Evolutionary conservation across 30 jellyfish, hydroid and myxozoan species (phyloP), one percentile per base, ranked within the genome.

Genomic region (Rhopilema esculentum): DNA sequence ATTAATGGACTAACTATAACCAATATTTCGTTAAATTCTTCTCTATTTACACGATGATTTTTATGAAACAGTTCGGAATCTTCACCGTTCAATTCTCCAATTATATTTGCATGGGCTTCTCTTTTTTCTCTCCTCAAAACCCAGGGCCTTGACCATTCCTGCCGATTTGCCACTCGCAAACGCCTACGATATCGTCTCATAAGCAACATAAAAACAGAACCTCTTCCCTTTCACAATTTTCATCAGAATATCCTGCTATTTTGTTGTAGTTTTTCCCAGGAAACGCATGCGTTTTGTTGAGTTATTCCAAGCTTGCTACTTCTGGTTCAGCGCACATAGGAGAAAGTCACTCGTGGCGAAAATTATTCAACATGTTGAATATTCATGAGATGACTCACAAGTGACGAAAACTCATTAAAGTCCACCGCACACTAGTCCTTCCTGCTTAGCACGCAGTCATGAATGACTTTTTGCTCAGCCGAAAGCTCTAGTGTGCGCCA

Each of bases 11-110:
- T 52, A 57, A 75, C 86, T 26, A 32, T 49, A 20, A 26, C 86
- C 65, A 75, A 52, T 28, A 75, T 52, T 57, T 75, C 62, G 40
- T 52, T 24, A 57, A 75, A 75, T 30, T 68, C 25, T 28, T 75
- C 86, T 75, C 73, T 24, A 49, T 57, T 52, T 16, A 75, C 33
- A 22, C 73, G 65, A 52, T 75, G 86, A 52, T 75, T 31, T 52
- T 75, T 74, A 26, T 73, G 73, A 75, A 33, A 75, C 22, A 27
- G 52, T 30, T 75, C 86, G 32, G 66, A 32, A 75, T 75, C 86
- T 75, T 75, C 86, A 49, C 16, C 86, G 12, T 33, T 52, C 52
- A 75, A 30, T 75, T 75, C 86, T 29, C 73, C 25, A 30, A 75
- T 32, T 16, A 75, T 68, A 49, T 52, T 52, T 28, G 73, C 86